Evolutionary conservation across 2,113 vertebrate species (phyloP), one percentile per base, ranked within the genome.

Genomic region (Collichthys lucidus): DNA sequence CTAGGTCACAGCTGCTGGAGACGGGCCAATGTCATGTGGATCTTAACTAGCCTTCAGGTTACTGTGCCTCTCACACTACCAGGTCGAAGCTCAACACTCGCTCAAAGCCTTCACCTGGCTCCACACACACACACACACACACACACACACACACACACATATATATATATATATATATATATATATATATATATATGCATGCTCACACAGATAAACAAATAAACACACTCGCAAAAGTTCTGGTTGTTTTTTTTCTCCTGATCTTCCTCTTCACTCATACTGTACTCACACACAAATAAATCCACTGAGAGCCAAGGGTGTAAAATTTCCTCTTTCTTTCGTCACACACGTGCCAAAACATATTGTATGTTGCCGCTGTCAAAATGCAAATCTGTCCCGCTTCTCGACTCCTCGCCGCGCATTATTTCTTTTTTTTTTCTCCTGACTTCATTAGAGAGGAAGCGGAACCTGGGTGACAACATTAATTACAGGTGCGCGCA

Each of bases 1-100:
- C 60, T 68, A 79, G 82, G 89, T 84, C 92, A 91, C 89, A 93
- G 91, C 90, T 94, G 88, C 86, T 86, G 85, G 84, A 93, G 86
- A 64, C 82, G 80, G 84, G 88, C 83, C 82, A 89, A 50, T 88
- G 85, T 86, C 80, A 89, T 81, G 80, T 86, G 80, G 72, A 71
- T 85, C 65, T 74, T 90, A 80, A 84, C 80, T 89, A 84, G 90
- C 89, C 89, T 91, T 77, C 82, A 90, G 92, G 89, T 90, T 80
- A 75, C 73, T 86, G 76, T 81, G 75, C 77, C 79, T 81, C 82
- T 72, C 82, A 76, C 91, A 84, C 59, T 82, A 77, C 74, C 78
- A 79, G 85, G 85, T 89, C 83, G 72, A 73, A 90, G 84, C 90
- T 86, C 85, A 85, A 64, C 84, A 69, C 88, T 89, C 64, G 86